Evolutionary conservation across 2,888 invertebrate genomes (phyloP), one percentile per base, ranked within the genome.

Genomic region (Eilema caniola): DNA sequence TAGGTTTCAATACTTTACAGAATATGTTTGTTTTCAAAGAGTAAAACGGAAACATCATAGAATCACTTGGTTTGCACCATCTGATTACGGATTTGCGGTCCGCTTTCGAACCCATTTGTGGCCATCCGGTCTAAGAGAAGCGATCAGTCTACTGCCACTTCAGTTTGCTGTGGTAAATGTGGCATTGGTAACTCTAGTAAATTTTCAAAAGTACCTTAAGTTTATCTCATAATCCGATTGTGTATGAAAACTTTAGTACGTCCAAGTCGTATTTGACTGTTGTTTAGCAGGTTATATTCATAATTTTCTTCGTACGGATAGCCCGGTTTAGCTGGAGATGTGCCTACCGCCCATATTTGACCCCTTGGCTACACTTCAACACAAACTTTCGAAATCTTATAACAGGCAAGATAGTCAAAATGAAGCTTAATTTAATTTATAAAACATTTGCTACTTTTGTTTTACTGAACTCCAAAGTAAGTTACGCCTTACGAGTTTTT

Each of bases 401-500:
- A 4, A 16, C n/a, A 24, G 20, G 12, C 14, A 37, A 59, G 33
- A 59, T 59, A 66, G 24, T 25, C 24, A 37, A 37, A 37, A 25
- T 11, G 16, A 24, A 66, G 24, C 33, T 23, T 66, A 33, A 57
- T 57, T 56, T 65, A 53, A 28, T 66, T 65, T 24, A 57, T 60
- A 66, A 37, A 66, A 60, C 28, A 56, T 65, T 65, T 14, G 59
- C 28, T 66, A 25, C 47, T 53, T 41, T n/a, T 41, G 66, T 62
- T 66, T 23, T 23, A 37, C 41, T 57, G 57, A 69, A 68, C 70
- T 68, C 67, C 28, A 71, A 70, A 72, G 12, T 10, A 67, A 74
- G 68, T 73, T 68, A 31, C 20, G 25, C 24, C 23, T 25, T 59
- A 25, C 25, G 62, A 71, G 57, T 41, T 73, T 71, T 79, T 47